Base-by-base conservation (phyloP, 2,888 invertebrate species). In the Periphyllus acericola region DNA sequence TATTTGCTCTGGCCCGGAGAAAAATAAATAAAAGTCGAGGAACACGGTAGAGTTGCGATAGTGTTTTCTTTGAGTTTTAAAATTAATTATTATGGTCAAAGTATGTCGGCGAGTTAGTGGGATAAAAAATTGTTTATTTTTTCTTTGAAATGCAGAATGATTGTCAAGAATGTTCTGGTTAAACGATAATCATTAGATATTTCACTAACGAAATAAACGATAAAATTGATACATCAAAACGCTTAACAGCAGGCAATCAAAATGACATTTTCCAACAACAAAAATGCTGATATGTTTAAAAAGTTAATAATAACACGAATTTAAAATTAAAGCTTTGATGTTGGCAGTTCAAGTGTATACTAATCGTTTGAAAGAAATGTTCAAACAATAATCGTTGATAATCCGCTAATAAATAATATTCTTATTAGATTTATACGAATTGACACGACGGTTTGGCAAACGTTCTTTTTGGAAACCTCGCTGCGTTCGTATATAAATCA, bases 11-110 rank as follows among this genome's bases (percentile, higher is more conserved):
- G 79, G 79, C 36, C 79, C 66, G 55, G 72, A 86, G 40, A 72
- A 80, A 68, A 85, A 71, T 52, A 85, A 85, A 36, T 40, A 84
- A 76, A 79, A 86, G 34, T 75, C 68, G 9, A 85, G 29, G 55
- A 29, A 80, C 78, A 86, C 85, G 71, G 79, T 46, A 55, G 34
- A 79, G 29, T 86, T 80, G 40, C 80, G 36, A 25, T 34, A 72
- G 72, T 36, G 36, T 79, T 86, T 79, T 36, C 72, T 86, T 80
- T 72, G 86, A 80, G 72, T 60, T 40, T 80, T 78, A 52, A 71
- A 85, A 79, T 85, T 85, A 78, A 79, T 85, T 52, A 84, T 75
- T 84, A 79, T 34, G 52, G 68, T 71, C 71, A 46, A 71, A 71
- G 71, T 72, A 86, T 55, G 55, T 29, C 79, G 52, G 21, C 71